Base-by-base conservation (phyloP, 2,888 invertebrate species). In the Cerceris ruficornis region DNA sequence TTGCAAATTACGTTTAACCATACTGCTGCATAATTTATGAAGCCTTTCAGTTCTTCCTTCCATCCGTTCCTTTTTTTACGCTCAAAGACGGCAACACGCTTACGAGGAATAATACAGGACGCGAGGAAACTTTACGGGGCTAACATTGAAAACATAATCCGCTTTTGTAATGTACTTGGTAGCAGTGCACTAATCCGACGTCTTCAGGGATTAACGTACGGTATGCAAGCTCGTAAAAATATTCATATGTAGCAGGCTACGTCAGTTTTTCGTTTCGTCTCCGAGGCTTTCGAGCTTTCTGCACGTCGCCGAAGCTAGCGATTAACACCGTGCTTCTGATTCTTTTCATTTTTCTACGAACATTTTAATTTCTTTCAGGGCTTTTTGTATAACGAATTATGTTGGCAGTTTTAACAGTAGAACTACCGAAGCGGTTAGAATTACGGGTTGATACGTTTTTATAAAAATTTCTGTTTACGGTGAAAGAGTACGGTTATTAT, bases 131-230 rank as follows among this genome's bases (percentile, higher is more conserved):
- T 42, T 46, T 8, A 13, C 9, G 52, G 46, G 28, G 42, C 28
- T 76, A 62, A 69, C 50, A 55, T 76, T 69, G 61, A 69, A 46
- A 14, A 69, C 49, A 69, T 69, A 77, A 77, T 76, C 52, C 49
- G 62, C 50, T 66, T 77, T 62, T 67, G 74, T 74, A 66, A 73
- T 55, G 28, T 59, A 60, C 42, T 70, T 55, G 11, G 54, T 78
- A 74, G 54, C 58, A 55, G 6, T 13, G 14, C 5, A 41, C 15
- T 58, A 58, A 58, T 58, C 58, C 49, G 41, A 41, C 50, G 15
- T 41, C 57, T 67, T 55, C 57, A 43, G 39, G 46, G 55, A 57
- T 57, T 66, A 49, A 15, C 55, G 39, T 6, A 14, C 11, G 4
- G 50, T 28, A n/a, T 6, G 49, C 9, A n/a, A 1, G 7, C 7